phyloP scores from a whole-genome alignment of 1,140 invertebrate species.

The Acromyrmex charruanus region DNA sequence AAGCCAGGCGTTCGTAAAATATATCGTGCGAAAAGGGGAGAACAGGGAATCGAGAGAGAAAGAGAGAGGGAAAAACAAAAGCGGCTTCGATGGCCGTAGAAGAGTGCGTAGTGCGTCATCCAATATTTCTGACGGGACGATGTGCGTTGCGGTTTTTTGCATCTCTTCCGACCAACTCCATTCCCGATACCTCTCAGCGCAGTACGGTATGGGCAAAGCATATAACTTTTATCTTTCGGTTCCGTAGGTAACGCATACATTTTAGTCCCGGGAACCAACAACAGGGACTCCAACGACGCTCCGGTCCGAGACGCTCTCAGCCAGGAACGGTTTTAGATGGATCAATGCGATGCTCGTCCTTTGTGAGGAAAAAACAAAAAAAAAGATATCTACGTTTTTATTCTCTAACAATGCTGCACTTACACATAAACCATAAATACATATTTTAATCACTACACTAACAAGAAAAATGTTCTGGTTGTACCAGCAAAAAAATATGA shows the following conservation, averaged over 20 bases:
- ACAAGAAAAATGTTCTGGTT: too few species aligned
- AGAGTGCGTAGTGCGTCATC: slow-evolving; percentile 67
- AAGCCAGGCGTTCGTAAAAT: slow-evolving; percentile 56
- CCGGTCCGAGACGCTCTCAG: slow-evolving; percentile 7
- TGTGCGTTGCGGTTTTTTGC: slow-evolving; percentile 57
- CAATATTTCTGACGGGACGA: slow-evolving; percentile 70
- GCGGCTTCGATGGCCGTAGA: slow-evolving; percentile 55
- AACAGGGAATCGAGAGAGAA: background rate
- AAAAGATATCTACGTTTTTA: background rate
- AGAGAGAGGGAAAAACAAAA: background rate
- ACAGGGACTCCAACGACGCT: background rate
- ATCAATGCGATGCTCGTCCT: slow-evolving; percentile 10
- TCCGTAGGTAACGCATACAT: slow-evolving; percentile 55
- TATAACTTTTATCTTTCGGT: slow-evolving; percentile 70
- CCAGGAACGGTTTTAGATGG: slow-evolving; percentile 39
- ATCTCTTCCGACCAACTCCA: slow-evolving; percentile 52
- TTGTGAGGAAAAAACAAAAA: background rate
- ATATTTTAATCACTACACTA: background rate
- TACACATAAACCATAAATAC: background rate
- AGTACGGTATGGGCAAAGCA: slow-evolving; percentile 34
- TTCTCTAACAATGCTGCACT: background rate
- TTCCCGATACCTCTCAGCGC: slow-evolving; percentile 65
- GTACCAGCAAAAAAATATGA: too few species aligned
- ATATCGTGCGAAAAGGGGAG: slow-evolving; percentile 24
- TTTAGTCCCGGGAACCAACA: slow-evolving; percentile 20